Conservation (phyloP, 2,797 vertebrate species). For the Acipenser ruthenus region DNA sequence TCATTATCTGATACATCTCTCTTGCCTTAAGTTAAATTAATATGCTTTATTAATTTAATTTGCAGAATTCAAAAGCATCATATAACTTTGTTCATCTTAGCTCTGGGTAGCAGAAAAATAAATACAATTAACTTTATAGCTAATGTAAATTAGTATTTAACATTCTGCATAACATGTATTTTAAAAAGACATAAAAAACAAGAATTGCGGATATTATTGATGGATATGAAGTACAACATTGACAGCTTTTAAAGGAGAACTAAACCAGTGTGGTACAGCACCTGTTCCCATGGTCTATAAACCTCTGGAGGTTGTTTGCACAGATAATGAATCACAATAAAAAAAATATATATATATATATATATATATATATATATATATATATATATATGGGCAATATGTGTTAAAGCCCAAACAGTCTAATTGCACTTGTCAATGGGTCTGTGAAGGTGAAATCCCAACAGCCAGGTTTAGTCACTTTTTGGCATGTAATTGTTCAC, state of each 20-base stretch:
- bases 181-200: slow-evolving; percentile 12
- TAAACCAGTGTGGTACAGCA: not conserved
- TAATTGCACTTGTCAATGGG: slow-evolving; percentile 63
- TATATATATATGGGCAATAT: slow-evolving; percentile 17
- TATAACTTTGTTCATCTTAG: slow-evolving; percentile 17
- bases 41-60: slow-evolving; percentile 18
- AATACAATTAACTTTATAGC: slow-evolving; percentile 30
- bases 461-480: slow-evolving; percentile 28
- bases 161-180: slow-evolving; percentile 15
- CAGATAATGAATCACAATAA: not conserved
- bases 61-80: slow-evolving; percentile 38
- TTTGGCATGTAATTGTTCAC: slow-evolving; percentile 28
- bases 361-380: slow-evolving; percentile 6
- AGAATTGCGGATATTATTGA: not conserved
- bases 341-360: not conserved
- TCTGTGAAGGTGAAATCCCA: slow-evolving; percentile 24
- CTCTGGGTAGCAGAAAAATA: slow-evolving; percentile 43
- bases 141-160: slow-evolving; percentile 20
- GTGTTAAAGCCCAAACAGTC: slow-evolving; percentile 15
- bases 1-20: not conserved
- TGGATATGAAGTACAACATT: slow-evolving; percentile 25
- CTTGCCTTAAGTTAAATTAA: not conserved
- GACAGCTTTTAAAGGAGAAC: slow-evolving; percentile 12
- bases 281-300: not conserved
- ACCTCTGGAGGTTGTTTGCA: too few relatives aligned